Base-by-base conservation (phyloP, 53 echinoderm and acorn worm species). In the Luidia sarsii region DNA sequence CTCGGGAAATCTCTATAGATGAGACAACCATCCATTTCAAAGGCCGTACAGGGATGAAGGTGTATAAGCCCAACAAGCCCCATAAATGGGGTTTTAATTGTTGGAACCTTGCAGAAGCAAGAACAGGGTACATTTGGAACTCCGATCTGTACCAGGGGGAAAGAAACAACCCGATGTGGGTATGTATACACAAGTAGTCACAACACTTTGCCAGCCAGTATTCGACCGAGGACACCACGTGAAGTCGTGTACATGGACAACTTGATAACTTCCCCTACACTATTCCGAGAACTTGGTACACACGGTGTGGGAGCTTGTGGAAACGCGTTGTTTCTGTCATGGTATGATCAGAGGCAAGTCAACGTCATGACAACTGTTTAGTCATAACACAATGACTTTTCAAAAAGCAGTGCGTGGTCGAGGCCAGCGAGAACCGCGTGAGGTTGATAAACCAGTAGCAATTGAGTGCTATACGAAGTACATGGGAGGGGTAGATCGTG, bases 11-110 rank as follows among this genome's bases (percentile, higher is more conserved):
- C 4, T 13, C 68, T n/a, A 53, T 50, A 15, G 82, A 82, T 82
- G 82, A 68, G 27, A 68, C 50, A 28, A 52, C 51, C 33, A 66
- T 81, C 18, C 37, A 65, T 0, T 81, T 81, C 68, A 68, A 82
- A 15, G 80, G 80, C 3, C 59, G 22, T 3, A 82, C n/a, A n/a
- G n/a, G n/a, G n/a, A n/a, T n/a, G n/a, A n/a, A n/a, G n/a, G n/a
- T n/a, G n/a, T n/a, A n/a, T 41, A 57, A 82, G 16, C 83, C 70
- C 2, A 67, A 82, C 38, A 82, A 82, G 57, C 82, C 68, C 1
- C 82, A 82, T 57, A 68, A 68, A 24, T 52, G 82, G 68, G 82
- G 68, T 7, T n/a, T 50, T 13, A 66, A 67, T 19, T 67, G 39
- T 25, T 82, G 68, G 82, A 82, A 55, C 19, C 4, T 52, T 38